These are phyloP conservation scores for Pollachius pollachius DNA, from an alignment of 2,113 vertebrate species.

Conservation along the genomic window DNA sequence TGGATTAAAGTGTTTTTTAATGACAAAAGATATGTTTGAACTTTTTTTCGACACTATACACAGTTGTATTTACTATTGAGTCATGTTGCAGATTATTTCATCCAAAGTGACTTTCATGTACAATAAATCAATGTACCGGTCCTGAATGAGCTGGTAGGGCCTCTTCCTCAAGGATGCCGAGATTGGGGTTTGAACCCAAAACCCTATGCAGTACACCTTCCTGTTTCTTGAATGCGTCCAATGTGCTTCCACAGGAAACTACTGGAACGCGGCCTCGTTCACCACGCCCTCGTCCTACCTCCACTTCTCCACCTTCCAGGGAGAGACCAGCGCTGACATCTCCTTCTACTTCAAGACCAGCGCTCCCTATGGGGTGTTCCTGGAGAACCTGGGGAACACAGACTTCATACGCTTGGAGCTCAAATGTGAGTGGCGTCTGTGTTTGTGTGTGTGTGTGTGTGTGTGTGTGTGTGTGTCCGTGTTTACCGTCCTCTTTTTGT, in stretches of 20 bases:
- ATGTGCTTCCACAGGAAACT: slow-evolving; percentile 76
- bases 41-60: too few species aligned
- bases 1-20: slow-evolving; percentile 6
- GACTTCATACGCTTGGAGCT: slow-evolving; percentile 97
- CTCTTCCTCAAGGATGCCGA: too few species aligned
- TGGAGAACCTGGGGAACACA: slow-evolving; percentile 94
- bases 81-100: too few species aligned
- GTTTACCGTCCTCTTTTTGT: background rate
- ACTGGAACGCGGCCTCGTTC: slow-evolving; percentile 96
- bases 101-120: background rate
- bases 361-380: slow-evolving; percentile 88
- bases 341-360: slow-evolving; percentile 98
- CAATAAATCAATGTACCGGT: too few species aligned
- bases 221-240: too few species aligned
- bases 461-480: background rate
- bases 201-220: too few species aligned
- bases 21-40: slow-evolving; percentile 13
- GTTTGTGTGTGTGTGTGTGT: background rate
- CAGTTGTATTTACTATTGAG: too few species aligned
- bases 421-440: slow-evolving; percentile 79
- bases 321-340: slow-evolving; percentile 94
- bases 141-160: too few species aligned
- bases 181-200: too few species aligned
- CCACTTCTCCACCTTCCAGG: slow-evolving; percentile 96
- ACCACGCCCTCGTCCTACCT: slow-evolving; percentile 91